These are phyloP conservation scores for Drosophila basisetae DNA, from an alignment of 2,888 invertebrate genomes.

Conservation along the genomic window DNA sequence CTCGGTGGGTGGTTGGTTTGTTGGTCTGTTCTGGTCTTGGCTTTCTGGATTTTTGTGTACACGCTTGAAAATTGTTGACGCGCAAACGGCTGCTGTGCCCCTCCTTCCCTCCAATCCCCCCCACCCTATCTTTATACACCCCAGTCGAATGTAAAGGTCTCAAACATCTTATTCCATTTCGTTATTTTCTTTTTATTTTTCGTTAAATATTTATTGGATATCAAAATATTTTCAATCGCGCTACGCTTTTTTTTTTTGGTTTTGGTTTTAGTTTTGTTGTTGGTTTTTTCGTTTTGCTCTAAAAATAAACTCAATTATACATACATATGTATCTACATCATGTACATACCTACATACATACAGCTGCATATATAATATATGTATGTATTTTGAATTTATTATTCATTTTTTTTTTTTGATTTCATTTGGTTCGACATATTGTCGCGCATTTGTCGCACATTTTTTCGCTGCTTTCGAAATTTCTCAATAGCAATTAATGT, in stretches of 20 bases:
- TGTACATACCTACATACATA: slow-evolving; percentile 17
- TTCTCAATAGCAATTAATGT: slow-evolving; percentile 70
- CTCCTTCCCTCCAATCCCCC: neutral
- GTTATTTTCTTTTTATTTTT: slow-evolving; percentile 10
- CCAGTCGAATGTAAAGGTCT: neutral
- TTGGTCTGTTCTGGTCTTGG: slow-evolving; percentile 42
- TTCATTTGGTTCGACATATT: slow-evolving; percentile 63
- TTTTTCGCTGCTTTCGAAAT: slow-evolving; percentile 33
- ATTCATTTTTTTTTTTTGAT: slow-evolving; percentile 25
- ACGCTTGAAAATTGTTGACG: slow-evolving; percentile 79
- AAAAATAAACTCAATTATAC: slow-evolving; percentile 66
- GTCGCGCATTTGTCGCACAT: slow-evolving; percentile 63
- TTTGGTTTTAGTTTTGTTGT: slow-evolving; percentile 18
- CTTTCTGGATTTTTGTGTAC: slow-evolving; percentile 76
- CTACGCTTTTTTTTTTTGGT: slow-evolving; percentile 32
- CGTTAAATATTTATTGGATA: slow-evolving; percentile 73
- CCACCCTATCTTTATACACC: neutral
- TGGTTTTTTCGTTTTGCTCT: slow-evolving; percentile 53
- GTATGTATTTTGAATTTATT: slow-evolving; percentile 37
- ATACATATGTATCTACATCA: slow-evolving; percentile 34
- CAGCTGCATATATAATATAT: slow-evolving; percentile 14
- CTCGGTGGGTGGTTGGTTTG: slow-evolving; percentile 47
- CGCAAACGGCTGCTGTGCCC: slow-evolving; percentile 51
- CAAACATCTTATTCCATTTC: slow-evolving; percentile 11
- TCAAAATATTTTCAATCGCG: slow-evolving; percentile 72